Base-by-base conservation (phyloP, 2,888 invertebrate species). In the Lasioglossum zephyrum region DNA sequence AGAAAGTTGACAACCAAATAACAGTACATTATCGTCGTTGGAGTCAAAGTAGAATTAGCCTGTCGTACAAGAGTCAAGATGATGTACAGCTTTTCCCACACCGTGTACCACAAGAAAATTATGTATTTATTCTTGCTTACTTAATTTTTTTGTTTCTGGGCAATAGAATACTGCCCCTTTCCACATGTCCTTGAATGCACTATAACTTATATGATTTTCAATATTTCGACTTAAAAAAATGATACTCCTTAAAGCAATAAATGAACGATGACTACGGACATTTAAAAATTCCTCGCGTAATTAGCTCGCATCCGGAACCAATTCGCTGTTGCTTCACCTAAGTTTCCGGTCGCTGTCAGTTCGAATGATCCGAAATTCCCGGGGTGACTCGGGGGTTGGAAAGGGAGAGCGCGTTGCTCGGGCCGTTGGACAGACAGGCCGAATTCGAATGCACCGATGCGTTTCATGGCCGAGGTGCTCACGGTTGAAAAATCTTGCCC, bases 401-500 rank as follows among this genome's bases (percentile, higher is more conserved):
- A n/a, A 57, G 53, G 9, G 53, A 9, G 53, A 8, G 16, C 47
- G n/a, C 47, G 49, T 47, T 26, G 47, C 49, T 47, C 26, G 8
- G 22, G 39, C 26, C 60, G 72, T 53, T 66, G 49, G 73, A 69
- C 70, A 72, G 76, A 74, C 75, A 49, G 44, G 4, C 53, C 22
- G 26, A 75, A 26, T 74, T 82, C 77, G 73, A 77, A 78, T 47
- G 72, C 77, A 60, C 60, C 73, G 66, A 73, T 76, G 79, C 81
- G 73, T 84, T 89, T 90, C 90, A 87, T 41, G 87, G 88, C 79
- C 85, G 88, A 84, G 87, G 87, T 79, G 81, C 84, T 77, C 80
- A 80, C 91, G 88, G 92, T 93, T 92, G 93, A 93, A 94, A 93
- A 94, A 93, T 93, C 92, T 94, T 92, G 92, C 93, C 93, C 93